phyloP scores from a whole-genome alignment of 2,113 vertebrate genomes.

The Centropristis striata region DNA sequence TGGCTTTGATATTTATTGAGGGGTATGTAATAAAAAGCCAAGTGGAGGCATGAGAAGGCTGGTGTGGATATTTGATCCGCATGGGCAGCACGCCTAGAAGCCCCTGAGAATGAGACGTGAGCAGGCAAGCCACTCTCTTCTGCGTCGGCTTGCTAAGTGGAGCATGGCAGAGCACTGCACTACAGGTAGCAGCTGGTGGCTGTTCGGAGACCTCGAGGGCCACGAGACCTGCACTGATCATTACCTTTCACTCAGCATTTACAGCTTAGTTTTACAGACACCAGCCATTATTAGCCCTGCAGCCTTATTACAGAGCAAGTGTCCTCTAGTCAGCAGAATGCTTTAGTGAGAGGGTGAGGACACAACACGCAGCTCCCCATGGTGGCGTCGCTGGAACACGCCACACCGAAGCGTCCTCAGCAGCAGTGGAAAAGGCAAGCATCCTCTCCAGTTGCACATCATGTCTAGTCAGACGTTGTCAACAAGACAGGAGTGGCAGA shows the following conservation, averaged over 20 bases:
- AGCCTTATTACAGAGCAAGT: slow-evolving; percentile 33
- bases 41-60: slow-evolving; percentile 50
- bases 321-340: slow-evolving; percentile 31
- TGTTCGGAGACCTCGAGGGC: slow-evolving; percentile 57
- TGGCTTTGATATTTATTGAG: slow-evolving; percentile 74
- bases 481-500: slow-evolving; percentile 78
- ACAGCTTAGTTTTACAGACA: slow-evolving; percentile 64
- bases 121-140: slow-evolving; percentile 57
- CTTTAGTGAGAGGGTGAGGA: slow-evolving; percentile 13
- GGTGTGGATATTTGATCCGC: slow-evolving; percentile 68
- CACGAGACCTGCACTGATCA: slow-evolving; percentile 69
- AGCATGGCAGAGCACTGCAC: slow-evolving; percentile 63
- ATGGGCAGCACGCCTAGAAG: slow-evolving; percentile 64
- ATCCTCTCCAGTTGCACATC: slow-evolving; percentile 75
- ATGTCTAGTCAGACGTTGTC: slow-evolving; percentile 78
- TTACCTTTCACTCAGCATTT: slow-evolving; percentile 77
- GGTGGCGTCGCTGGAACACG: background rate
- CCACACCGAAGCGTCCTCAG: slow-evolving; percentile 23
- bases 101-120: slow-evolving; percentile 59
- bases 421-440: slow-evolving; percentile 64
- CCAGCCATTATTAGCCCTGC: slow-evolving; percentile 52
- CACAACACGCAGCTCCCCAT: slow-evolving; percentile 20
- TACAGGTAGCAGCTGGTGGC: slow-evolving; percentile 78
- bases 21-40: slow-evolving; percentile 57
- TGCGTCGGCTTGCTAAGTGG: slow-evolving; percentile 77